Conservation (phyloP, 2,797 vertebrate species). For the Neosilurus hyrtlii region DNA sequence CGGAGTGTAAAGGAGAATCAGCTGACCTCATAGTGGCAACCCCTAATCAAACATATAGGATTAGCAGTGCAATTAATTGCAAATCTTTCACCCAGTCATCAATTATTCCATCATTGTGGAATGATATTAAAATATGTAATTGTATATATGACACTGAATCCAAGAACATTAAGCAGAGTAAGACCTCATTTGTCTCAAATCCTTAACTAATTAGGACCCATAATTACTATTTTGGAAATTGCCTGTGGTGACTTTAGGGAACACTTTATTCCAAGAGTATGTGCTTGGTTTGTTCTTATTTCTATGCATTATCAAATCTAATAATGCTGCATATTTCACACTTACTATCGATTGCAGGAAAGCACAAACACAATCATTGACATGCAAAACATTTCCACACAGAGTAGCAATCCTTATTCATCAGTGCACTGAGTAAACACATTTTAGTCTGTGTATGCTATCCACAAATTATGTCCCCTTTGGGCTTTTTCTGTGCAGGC, state of each 20-base stretch:
- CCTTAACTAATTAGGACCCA: constrained; percentile 3
- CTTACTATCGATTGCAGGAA: constrained; percentile 3
- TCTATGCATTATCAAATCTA: not conserved
- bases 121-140: not conserved
- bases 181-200: constrained; percentile 13
- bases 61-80: constrained; percentile 20
- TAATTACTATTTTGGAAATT: not conserved
- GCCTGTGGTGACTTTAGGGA: not conserved
- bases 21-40: constrained; percentile 23
- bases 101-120: not conserved
- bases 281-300: not conserved
- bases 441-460: constrained; percentile 41
- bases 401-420: constrained; percentile 57
- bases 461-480: constrained; percentile 46
- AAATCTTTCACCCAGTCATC: not conserved
- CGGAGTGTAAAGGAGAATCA: constrained; percentile 50
- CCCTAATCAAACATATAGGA: constrained; percentile 36
- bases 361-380: constrained; percentile 56
- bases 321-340: not conserved
- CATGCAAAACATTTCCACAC: constrained; percentile 65
- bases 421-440: constrained; percentile 48
- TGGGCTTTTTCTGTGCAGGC: not conserved
- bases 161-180: not conserved
- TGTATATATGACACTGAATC: not conserved
- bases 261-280: not conserved